Evolutionary conservation across 1,140 invertebrate species (phyloP).

Genomic region (Scaptomyza montana): DNA sequence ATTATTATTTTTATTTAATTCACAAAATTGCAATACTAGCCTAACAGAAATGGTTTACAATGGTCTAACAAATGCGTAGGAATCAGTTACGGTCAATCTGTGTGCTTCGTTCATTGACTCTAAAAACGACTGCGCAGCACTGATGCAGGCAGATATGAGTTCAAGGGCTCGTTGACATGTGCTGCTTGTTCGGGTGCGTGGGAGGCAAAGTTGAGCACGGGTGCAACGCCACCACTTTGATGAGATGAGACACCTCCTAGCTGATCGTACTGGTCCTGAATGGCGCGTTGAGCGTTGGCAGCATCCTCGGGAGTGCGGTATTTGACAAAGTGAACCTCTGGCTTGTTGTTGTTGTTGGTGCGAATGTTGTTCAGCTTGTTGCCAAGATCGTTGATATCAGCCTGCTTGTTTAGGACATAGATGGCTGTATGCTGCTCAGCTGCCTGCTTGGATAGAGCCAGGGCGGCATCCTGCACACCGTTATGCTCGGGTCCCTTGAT

Average conservation of each 20-base stretch:
- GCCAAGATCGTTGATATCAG: constrained; percentile 72
- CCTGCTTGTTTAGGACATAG: constrained; percentile 78
- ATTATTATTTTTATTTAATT: constrained; percentile 36
- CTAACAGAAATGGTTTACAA: constrained; percentile 41
- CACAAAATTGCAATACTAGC: constrained; percentile 51
- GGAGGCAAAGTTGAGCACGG: constrained; percentile 77
- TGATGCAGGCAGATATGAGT: constrained; percentile 58
- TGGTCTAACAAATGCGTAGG: constrained; percentile 57
- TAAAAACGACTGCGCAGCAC: constrained; percentile 62
- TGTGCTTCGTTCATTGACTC: constrained; percentile 8
- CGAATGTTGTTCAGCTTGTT: constrained; percentile 64
- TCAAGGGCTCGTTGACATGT: constrained; percentile 24
- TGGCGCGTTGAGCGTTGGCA: constrained; percentile 66
- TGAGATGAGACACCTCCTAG: constrained; percentile 65
- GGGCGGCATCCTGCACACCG: constrained; percentile 70
- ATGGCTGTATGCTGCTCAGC: constrained; percentile 76
- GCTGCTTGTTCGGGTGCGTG: constrained; percentile 46
- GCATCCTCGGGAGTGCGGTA: constrained; percentile 78
- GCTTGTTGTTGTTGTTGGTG: constrained; percentile 70
- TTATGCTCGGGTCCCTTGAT: constrained; percentile 77
- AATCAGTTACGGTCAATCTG: constrained; percentile 59
- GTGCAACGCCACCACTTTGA: constrained; percentile 70
- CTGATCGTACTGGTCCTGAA: constrained; percentile 75
- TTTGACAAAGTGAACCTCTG: constrained; percentile 80
- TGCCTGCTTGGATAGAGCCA: constrained; percentile 71